Evolutionary conservation across 2,113 vertebrate genomes (phyloP), one percentile per base, ranked within the genome.

Genomic region (Lepidothrix coronata): DNA sequence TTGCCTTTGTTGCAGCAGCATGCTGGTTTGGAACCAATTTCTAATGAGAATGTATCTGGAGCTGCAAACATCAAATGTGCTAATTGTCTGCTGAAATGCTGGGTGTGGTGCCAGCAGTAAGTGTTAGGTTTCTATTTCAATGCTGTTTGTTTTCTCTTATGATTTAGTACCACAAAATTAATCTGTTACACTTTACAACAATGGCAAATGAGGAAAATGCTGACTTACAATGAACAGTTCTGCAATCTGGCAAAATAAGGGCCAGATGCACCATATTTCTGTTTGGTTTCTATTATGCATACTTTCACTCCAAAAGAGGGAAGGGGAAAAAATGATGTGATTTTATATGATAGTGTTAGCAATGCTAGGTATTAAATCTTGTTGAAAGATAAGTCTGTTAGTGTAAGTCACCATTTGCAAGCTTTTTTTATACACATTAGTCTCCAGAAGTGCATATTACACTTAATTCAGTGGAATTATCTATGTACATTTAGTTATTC

Each of bases 41-140:
- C 61, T 91, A 80, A 87, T 77, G 59, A 93, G 88, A 80, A 41
- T 76, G 3, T 94, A 81, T 94, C 58, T 95, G 91, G 71, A 91
- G 74, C 59, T 84, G 63, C 87, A 95, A 83, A 88, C 58, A 86
- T 91, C 68, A 91, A 77, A 92, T 65, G 83, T 85, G 83, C 35
- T 91, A 82, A 96, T 67, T 93, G 68, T 82, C 82, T 89, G 90
- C 90, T 96, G 91, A 95, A 97, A 86, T 71, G 20, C 86, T 86
- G 88, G 35, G 17, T 96, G 91, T 27, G 4, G 71, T 91, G 94
- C 85, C 88, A 95, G 92, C 70, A 87, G 44, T 71, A 93, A 80
- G 54, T 35, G 4, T 11, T 51, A 21, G 43, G 66, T 71, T 92
- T 88, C 94, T 84, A 62, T 95, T 67, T 88, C 52, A 80, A 15